A percentile compares a stretch with the other conserved stretches of the same genome.
These are phyloP conservation scores for Meriones unguiculatus DNA, from an alignment of 2,113 vertebrate species.

Conservation along the genomic window DNA sequence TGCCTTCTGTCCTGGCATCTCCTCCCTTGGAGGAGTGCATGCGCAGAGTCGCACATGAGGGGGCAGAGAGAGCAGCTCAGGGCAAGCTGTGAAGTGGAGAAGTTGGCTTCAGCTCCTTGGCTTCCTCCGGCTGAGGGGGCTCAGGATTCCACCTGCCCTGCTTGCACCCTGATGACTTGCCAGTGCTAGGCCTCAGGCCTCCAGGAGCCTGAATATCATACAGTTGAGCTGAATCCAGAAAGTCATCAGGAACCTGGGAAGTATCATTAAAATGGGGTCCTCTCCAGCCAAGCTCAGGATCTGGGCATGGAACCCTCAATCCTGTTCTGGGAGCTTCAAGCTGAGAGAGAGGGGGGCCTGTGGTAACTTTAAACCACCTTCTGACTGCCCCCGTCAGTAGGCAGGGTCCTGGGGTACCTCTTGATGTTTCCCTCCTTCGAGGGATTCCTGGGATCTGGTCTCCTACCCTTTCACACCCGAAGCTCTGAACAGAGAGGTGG, in stretches of 20 bases:
- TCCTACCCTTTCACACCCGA: not conserved
- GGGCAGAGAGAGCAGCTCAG: not conserved
- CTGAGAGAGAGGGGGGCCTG: not conserved
- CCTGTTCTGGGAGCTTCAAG: not conserved
- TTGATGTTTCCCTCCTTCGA: not conserved
- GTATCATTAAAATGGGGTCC: not conserved
- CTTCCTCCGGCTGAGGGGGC: not conserved
- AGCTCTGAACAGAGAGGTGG: not conserved
- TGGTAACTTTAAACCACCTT: not conserved
- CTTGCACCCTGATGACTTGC: not conserved
- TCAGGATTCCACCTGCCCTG: not conserved
- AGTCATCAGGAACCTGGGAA: not conserved
- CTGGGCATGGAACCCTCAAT: not conserved
- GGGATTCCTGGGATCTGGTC: not conserved
- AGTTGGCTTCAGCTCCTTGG: not conserved
- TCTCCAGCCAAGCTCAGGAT: not conserved
- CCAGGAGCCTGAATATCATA: not conserved
- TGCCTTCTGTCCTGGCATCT: not conserved
- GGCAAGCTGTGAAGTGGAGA: not conserved
- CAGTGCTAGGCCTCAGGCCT: not conserved
- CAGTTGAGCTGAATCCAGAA: not conserved
- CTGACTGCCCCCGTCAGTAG: not conserved
- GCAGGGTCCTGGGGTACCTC: not conserved
- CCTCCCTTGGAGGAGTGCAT: not conserved
- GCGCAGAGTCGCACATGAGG: not conserved